These are phyloP conservation scores for Trididemnum miniatum DNA, from an alignment of 23 tunicate genomes.

Conservation along the genomic window DNA sequence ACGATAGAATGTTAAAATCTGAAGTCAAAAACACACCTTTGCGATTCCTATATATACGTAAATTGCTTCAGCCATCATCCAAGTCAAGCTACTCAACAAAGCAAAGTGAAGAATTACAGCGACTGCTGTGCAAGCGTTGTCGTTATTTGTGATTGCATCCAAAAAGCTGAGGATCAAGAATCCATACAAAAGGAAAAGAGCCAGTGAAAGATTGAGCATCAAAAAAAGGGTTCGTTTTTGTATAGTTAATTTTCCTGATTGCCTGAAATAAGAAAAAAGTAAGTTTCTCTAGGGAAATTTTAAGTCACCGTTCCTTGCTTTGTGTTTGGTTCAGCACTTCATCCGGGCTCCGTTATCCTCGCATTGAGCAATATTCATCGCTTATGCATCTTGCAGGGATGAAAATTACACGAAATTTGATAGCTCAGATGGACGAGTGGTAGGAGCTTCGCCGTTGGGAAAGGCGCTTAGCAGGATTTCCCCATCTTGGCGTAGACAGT, in stretches of 20 bases:
- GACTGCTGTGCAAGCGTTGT: slow-evolving; percentile 6
- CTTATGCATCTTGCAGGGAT: no score
- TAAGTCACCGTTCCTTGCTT: background rate
- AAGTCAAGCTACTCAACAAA: background rate
- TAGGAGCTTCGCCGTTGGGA: no score
- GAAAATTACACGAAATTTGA: no score
- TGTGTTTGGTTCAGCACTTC: no score
- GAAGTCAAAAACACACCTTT: no score
- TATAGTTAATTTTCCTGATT: slow-evolving; percentile 3
- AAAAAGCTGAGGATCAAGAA: slow-evolving; percentile 18
- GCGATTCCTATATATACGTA: background rate
- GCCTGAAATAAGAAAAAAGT: slow-evolving; percentile 5
- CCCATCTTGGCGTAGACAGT: no score
- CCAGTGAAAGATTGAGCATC: slow-evolving; percentile 27
- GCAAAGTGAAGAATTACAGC: slow-evolving; percentile 18
- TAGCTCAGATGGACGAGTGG: no score
- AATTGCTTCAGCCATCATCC: slow-evolving; percentile 34
- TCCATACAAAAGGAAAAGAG: slow-evolving; percentile 15
- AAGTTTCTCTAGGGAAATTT: background rate
- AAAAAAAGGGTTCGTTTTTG: slow-evolving; percentile 12
- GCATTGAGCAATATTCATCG: no score
- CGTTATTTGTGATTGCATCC: background rate
- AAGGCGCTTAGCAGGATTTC: no score
- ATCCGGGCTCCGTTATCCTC: no score
- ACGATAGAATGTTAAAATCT: no score